phyloP scores from a whole-genome alignment of 2,797 vertebrate species.

The Trachops cirrhosus region DNA sequence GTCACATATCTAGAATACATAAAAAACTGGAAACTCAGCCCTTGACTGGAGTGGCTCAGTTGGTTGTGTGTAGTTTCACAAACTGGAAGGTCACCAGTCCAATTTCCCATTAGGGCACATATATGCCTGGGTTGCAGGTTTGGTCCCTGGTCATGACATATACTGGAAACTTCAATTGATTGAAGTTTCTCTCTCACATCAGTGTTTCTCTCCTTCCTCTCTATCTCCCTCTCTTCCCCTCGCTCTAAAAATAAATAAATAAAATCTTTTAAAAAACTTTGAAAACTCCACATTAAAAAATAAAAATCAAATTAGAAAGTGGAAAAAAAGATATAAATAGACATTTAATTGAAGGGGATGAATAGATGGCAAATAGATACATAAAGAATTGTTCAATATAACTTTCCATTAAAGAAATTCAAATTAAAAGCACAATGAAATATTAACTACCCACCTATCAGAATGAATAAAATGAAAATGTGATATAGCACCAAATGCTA shows the following conservation, averaged over 20 bases:
- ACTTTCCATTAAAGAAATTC: not conserved
- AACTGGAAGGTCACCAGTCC: not conserved
- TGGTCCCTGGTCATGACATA: not conserved
- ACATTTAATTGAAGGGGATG: not conserved
- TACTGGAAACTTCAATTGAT: not conserved
- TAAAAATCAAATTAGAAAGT: not conserved
- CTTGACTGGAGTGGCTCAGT: not conserved
- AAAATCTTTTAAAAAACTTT: not conserved
- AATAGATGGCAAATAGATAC: too few relatives aligned
- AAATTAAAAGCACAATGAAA: not conserved
- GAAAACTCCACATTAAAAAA: not conserved
- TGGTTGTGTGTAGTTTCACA: not conserved
- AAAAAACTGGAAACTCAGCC: not conserved
- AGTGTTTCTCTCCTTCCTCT: not conserved
- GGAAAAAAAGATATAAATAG: not conserved
- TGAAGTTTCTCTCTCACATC: not conserved
- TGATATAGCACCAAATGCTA: not conserved
- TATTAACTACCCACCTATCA: not conserved
- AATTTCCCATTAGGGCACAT: not conserved
- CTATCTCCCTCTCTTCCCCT: too few relatives aligned
- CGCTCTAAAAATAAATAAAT: not conserved
- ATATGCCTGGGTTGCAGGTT: not conserved
- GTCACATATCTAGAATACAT: not conserved
- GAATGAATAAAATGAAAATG: not conserved
- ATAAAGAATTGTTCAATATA: not conserved